Conservation (phyloP, 2,113 vertebrate genomes). For the Gallinago jamesoni region DNA sequence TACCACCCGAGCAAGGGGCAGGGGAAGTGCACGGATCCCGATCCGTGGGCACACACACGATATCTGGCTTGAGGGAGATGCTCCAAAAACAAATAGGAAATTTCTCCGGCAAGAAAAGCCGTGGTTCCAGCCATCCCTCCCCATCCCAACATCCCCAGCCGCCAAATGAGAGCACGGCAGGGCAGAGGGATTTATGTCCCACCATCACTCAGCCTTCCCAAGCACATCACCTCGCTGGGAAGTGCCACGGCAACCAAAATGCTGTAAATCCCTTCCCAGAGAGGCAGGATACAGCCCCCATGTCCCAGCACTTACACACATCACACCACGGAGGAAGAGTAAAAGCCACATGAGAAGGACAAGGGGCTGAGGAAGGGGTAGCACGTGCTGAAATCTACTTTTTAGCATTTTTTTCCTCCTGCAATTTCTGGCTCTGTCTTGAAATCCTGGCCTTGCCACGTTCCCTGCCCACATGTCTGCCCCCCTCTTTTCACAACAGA, state of each 20-base stretch:
- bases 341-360: rapidly evolving
- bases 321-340: background rate
- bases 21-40: background rate
- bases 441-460: background rate
- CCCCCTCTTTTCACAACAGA: background rate
- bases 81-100: background rate
- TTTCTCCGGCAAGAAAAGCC: background rate
- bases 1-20: background rate
- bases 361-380: background rate
- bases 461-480: background rate
- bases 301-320: background rate
- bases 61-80: background rate
- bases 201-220: background rate
- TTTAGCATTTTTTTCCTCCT: background rate
- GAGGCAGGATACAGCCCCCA: background rate
- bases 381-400: background rate
- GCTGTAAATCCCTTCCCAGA: rapidly evolving
- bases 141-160: background rate
- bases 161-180: rapidly evolving
- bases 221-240: background rate
- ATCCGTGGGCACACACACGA: rapidly evolving
- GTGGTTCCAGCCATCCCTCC: background rate
- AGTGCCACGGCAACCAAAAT: background rate
- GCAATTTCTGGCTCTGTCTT: background rate
- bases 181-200: background rate